phyloP scores from a whole-genome alignment of 2,888 invertebrate species.

The Epinotia brunnichana region DNA sequence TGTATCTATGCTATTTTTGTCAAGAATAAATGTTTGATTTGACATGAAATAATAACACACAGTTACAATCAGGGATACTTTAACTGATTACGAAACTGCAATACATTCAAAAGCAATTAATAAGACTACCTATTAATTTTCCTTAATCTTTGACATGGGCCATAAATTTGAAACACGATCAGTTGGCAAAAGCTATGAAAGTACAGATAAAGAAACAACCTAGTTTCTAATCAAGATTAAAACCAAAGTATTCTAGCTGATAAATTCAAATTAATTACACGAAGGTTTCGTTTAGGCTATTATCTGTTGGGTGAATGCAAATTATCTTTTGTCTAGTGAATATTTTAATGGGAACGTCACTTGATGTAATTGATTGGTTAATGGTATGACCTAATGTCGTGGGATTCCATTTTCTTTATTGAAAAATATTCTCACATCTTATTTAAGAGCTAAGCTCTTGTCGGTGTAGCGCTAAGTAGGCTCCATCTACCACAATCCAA shows the following conservation, averaged over 20 bases:
- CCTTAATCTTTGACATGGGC: not conserved
- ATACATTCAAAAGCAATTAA: not conserved
- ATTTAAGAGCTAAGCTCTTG: too few species aligned
- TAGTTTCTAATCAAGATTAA: constrained; percentile 37
- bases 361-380: constrained; percentile 16
- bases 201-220: constrained; percentile 9
- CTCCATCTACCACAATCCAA: too few species aligned
- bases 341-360: constrained; percentile 29
- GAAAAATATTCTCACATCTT: too few species aligned
- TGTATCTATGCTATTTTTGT: too few species aligned
- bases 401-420: not conserved
- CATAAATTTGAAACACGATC: not conserved
- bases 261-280: constrained; percentile 41
- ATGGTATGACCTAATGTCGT: not conserved
- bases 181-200: not conserved
- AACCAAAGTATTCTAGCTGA: constrained; percentile 27
- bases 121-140: not conserved
- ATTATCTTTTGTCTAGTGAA: constrained; percentile 31
- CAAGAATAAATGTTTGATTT: too few species aligned
- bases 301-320: constrained; percentile 32
- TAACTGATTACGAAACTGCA: too few species aligned
- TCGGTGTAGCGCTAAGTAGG: too few species aligned
- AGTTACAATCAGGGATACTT: too few species aligned
- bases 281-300: constrained; percentile 27
- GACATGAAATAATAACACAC: too few species aligned